phyloP scores from a whole-genome alignment of 2,113 vertebrate genomes.

The Clarias macrocephalus region DNA sequence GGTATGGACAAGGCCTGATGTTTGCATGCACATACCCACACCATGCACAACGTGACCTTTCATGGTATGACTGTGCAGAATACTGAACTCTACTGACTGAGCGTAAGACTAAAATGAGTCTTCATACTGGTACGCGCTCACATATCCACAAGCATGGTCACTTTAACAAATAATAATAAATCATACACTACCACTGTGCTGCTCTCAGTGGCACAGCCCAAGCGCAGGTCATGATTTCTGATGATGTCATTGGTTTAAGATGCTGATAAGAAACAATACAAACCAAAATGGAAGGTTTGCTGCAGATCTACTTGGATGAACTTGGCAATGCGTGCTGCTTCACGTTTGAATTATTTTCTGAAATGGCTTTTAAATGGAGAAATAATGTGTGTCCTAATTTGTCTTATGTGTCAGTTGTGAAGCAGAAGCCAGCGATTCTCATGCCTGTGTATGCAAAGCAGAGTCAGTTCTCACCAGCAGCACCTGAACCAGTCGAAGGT shows the following conservation, averaged over 20 bases:
- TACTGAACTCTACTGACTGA: background rate
- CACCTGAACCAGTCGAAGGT: background rate
- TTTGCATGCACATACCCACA: slow-evolving; percentile 12
- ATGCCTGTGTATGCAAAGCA: background rate
- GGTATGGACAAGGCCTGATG: slow-evolving; percentile 27
- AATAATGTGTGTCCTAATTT: background rate
- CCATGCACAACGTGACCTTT: slow-evolving; percentile 35
- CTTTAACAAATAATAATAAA: background rate
- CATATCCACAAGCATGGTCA: background rate
- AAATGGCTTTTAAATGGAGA: background rate
- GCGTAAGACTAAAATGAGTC: background rate
- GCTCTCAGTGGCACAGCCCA: background rate
- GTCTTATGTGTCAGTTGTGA: slow-evolving; percentile 26
- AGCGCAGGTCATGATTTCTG: background rate
- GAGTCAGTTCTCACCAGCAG: background rate
- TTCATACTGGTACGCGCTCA: background rate
- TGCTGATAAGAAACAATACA: background rate
- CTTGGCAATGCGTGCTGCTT: background rate
- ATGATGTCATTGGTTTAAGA: background rate
- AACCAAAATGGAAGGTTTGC: background rate
- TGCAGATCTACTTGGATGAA: background rate
- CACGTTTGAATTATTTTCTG: background rate
- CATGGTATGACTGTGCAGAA: slow-evolving; percentile 43
- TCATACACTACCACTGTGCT: background rate
- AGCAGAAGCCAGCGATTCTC: slow-evolving; percentile 33